These are phyloP conservation scores for Ciconia maguari DNA, from an alignment of 2,113 vertebrate species.

Conservation along the genomic window DNA sequence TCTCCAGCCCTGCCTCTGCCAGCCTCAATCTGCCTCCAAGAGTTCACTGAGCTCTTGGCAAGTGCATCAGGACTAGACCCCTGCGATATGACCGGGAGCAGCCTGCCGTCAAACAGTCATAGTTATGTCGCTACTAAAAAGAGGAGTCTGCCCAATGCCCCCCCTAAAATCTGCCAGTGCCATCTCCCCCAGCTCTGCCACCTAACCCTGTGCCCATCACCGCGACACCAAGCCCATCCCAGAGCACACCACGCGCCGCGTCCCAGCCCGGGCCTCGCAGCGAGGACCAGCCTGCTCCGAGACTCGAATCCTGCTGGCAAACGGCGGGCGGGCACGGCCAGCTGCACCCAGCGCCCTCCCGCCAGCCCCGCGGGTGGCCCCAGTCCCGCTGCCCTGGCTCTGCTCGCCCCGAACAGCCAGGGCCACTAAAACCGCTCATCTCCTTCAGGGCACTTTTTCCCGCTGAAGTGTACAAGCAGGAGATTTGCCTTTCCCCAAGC, in stretches of 20 bases:
- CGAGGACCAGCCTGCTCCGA: neutral
- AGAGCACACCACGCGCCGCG: accelerated
- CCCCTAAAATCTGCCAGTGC: neutral
- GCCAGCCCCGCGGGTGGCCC: neutral
- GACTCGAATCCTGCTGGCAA: neutral
- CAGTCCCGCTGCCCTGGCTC: neutral
- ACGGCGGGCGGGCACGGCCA: neutral
- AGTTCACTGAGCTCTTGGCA: neutral
- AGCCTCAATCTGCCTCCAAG: neutral
- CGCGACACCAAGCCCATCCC: neutral
- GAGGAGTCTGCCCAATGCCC: accelerated
- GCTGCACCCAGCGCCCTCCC: neutral
- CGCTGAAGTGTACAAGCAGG: neutral
- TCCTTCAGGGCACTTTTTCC: neutral
- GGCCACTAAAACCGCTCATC: neutral
- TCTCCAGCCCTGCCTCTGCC: neutral
- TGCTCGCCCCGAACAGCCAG: neutral
- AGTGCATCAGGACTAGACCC: neutral
- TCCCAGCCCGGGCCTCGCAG: neutral
- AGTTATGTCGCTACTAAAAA: accelerated
- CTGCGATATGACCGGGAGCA: accelerated
- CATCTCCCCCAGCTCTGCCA: neutral
- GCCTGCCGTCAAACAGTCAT: neutral
- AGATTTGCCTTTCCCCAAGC: neutral
- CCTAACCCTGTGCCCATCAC: neutral